Conservation (phyloP, 2,113 vertebrate species). For the Artemisiospiza belli region DNA sequence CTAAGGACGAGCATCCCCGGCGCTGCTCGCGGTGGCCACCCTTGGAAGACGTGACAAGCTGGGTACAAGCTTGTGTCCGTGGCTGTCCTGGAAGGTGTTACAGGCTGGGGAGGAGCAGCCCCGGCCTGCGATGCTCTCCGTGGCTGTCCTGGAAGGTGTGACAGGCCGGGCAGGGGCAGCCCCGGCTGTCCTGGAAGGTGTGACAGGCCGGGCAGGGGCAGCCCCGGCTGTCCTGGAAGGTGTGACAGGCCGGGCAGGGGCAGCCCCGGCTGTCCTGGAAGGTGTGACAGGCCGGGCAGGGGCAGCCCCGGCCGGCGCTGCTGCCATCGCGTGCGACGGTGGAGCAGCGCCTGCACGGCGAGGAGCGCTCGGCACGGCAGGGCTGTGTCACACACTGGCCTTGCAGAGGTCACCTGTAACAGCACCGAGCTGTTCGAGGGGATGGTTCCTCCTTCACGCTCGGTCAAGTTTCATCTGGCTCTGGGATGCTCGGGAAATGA, state of each 20-base stretch:
- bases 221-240: background rate
- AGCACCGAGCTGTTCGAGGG: background rate
- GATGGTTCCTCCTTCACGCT: background rate
- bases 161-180: too few species aligned
- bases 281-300: background rate
- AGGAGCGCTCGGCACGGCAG: background rate
- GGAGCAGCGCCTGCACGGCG: background rate
- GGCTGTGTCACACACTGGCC: background rate
- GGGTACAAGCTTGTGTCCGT: background rate
- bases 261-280: background rate
- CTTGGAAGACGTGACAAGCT: background rate
- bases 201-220: too few species aligned
- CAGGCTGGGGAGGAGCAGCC: too few species aligned
- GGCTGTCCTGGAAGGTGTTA: too few species aligned
- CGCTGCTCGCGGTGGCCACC: too few species aligned
- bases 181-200: too few species aligned
- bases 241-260: too few species aligned
- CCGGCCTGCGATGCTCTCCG: too few species aligned
- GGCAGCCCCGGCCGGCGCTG: background rate
- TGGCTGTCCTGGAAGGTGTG: too few species aligned
- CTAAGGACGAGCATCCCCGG: background rate
- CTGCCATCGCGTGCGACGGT: constrained; percentile 13
- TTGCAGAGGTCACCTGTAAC: background rate
- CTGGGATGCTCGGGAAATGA: background rate
- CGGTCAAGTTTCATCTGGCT: background rate